Evolutionary conservation across 2,113 vertebrate genomes (phyloP).

Genomic region (Aleadryas rufinucha): DNA sequence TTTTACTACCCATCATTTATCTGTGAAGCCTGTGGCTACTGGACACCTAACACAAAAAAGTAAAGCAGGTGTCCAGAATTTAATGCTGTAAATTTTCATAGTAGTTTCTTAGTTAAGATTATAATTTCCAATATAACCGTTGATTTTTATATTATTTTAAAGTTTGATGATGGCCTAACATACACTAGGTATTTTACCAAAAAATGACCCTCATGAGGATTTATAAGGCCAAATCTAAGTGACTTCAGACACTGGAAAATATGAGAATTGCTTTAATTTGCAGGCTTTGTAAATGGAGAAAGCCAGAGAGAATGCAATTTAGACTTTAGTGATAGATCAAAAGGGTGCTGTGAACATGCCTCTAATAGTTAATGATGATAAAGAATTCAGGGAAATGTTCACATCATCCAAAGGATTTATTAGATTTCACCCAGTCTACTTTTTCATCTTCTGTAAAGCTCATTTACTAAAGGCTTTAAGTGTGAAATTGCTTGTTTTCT

Average conservation of each 20-base stretch:
- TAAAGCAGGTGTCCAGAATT: not conserved
- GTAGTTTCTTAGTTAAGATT: not conserved
- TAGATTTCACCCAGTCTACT: not conserved
- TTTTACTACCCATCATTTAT: not conserved
- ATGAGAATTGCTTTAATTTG: not conserved
- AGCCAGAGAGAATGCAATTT: not conserved
- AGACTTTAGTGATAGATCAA: not conserved
- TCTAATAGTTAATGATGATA: not conserved
- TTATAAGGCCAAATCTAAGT: not conserved
- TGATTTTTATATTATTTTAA: not conserved
- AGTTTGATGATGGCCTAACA: not conserved
- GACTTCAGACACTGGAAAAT: not conserved
- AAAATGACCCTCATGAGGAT: not conserved
- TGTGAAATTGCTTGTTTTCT: slow-evolving; percentile 51
- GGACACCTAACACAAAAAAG: not conserved
- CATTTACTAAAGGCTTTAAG: slow-evolving; percentile 15
- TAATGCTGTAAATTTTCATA: not conserved
- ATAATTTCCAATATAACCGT: not conserved
- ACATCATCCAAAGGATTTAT: not conserved
- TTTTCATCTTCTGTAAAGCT: slow-evolving; percentile 5
- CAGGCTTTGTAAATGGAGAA: not conserved
- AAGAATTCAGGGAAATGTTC: slow-evolving; percentile 3
- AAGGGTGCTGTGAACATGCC: not conserved
- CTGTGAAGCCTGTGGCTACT: not conserved
- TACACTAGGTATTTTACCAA: not conserved